Base-by-base conservation (phyloP, 2,113 vertebrate genomes). In the Gnathonemus longibarbis region DNA sequence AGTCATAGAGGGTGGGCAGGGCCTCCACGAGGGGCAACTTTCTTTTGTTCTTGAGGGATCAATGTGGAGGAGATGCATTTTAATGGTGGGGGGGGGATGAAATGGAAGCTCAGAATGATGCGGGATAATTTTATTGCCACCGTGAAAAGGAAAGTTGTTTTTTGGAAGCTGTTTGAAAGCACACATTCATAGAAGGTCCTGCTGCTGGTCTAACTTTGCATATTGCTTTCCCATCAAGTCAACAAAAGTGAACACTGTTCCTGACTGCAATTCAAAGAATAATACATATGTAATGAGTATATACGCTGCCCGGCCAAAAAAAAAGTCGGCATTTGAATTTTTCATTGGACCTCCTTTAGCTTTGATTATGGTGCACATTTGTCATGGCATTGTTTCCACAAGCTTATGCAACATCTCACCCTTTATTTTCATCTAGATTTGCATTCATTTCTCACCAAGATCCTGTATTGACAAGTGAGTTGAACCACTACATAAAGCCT, bases 1-100 rank as follows among this genome's bases (percentile, higher is more conserved):
- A 96, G 97, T 97, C 95, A 97, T 97, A 89, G 96, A 97, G 89
- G 96, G 96, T 31, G 97, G 97, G 91, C 97, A 97, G 95, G 97
- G 96, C 95, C 95, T 97, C 80, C 96, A 96, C 97, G 96, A 96
- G 96, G 93, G 89, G 93, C 92, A 93, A 94, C 94, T 91, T 93
- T 88, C 87, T 88, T 66, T 90, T 88, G 89, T 90, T 90, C 89
- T 92, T 90, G 62, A 88, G 90, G 88, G 86, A 88, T 91, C 90
- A 80, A 84, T 88, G 62, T 89, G 49, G 48, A 52, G 88, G 91
- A 90, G 53, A 87, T 88, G 89, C 90, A 53, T 88, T 88, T 88
- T 62, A 46, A 88, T 62, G 87, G 35, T 31, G 49, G 49, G 35
- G 42, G 31, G 27, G n/a, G 45, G 39, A 42, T 15, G 70, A 84